A percentile compares a stretch with the other conserved stretches of the same genome.
These are phyloP conservation scores for Drosophila setosimentum DNA, from an alignment of 2,888 invertebrate species.

Conservation along the genomic window DNA sequence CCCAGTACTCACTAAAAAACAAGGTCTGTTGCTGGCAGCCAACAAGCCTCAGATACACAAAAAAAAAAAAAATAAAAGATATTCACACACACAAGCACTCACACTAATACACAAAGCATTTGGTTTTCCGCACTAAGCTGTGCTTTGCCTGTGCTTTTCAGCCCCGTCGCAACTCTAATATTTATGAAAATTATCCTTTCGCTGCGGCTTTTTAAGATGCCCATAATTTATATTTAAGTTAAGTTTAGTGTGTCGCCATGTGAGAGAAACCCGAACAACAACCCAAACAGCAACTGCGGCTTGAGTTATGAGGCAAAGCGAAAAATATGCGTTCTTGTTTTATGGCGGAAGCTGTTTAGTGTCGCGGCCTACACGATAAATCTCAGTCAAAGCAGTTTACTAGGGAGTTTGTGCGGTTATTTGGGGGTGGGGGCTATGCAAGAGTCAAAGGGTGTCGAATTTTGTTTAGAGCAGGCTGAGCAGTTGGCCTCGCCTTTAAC, in stretches of 20 bases:
- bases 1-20: slow-evolving; percentile 26
- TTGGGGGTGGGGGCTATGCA: neutral
- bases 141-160: slow-evolving; percentile 9
- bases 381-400: slow-evolving; percentile 39
- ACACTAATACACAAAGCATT: slow-evolving; percentile 30
- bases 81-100: slow-evolving; percentile 12
- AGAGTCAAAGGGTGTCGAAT: slow-evolving; percentile 48
- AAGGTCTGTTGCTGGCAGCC: slow-evolving; percentile 42
- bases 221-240: slow-evolving; percentile 82
- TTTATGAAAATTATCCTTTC: slow-evolving; percentile 80
- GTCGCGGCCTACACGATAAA: slow-evolving; percentile 74
- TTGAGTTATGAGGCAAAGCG: slow-evolving; percentile 60
- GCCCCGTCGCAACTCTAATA: slow-evolving; percentile 62
- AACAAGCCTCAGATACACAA: slow-evolving; percentile 49
- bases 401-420: too few relatives aligned
- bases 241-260: slow-evolving; percentile 76
- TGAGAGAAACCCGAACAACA: slow-evolving; percentile 39
- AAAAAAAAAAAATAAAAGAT: slow-evolving; percentile 26
- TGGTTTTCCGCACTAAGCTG: slow-evolving; percentile 37
- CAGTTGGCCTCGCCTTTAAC: slow-evolving; percentile 25
- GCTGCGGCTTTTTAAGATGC: slow-evolving; percentile 80
- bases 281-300: slow-evolving; percentile 29
- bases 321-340: slow-evolving; percentile 73
- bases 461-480: neutral
- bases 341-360: slow-evolving; percentile 81